Conservation (phyloP, 2,113 vertebrate species). For the Cairina moschata region DNA sequence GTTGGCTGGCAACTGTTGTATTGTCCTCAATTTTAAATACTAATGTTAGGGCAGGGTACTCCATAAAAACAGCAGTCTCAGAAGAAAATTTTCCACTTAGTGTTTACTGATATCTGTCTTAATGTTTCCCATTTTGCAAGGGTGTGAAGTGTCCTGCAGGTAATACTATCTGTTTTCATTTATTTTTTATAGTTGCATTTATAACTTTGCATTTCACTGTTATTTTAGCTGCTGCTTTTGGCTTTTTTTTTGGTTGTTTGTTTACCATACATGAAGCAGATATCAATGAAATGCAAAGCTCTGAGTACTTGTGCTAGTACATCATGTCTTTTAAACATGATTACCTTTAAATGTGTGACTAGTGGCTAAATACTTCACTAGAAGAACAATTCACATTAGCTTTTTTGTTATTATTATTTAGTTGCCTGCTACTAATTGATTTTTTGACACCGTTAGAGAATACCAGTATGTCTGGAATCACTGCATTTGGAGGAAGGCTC, state of each 20-base stretch:
- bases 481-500: background rate
- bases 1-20: background rate
- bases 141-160: background rate
- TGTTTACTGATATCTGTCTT: background rate
- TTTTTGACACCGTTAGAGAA: background rate
- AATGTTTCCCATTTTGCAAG: background rate
- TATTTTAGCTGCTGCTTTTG: background rate
- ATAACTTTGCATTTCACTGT: background rate
- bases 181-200: background rate
- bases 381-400: background rate
- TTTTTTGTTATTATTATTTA: background rate
- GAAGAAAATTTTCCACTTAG: background rate
- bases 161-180: background rate
- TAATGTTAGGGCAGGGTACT: background rate
- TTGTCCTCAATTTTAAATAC: background rate
- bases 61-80: background rate
- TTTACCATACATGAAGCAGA: background rate
- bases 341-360: background rate
- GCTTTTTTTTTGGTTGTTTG: background rate
- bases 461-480: background rate
- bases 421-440: rapidly evolving
- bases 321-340: background rate
- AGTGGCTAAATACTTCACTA: background rate
- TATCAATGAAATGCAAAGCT: background rate
- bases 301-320: background rate